Conservation (phyloP, 2,113 vertebrate species). For the Progne subis region DNA sequence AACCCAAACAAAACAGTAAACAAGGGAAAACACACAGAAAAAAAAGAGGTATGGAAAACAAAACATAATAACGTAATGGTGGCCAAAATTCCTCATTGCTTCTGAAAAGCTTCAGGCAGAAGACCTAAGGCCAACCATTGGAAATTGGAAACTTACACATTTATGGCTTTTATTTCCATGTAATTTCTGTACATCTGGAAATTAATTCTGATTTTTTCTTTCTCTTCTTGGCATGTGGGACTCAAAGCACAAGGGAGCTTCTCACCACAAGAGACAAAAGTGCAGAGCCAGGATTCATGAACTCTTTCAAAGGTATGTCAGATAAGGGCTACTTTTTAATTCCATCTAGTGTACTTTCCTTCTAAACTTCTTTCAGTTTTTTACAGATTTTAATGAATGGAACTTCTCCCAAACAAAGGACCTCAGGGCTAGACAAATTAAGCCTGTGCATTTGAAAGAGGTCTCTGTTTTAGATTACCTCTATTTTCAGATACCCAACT, state of each 20-base stretch:
- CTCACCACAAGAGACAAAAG: slow-evolving; percentile 52
- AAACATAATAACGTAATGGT: not conserved
- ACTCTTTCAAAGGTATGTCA: slow-evolving; percentile 77
- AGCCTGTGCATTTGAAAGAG: not conserved
- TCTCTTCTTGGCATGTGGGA: slow-evolving; percentile 63
- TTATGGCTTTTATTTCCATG: not conserved
- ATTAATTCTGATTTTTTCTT: not conserved
- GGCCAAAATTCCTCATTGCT: not conserved
- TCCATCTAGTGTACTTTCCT: not conserved
- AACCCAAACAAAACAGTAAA: no score
- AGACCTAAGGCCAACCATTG: not conserved
- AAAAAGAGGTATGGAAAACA: not conserved
- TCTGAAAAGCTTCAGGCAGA: not conserved
- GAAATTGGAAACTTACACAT: not conserved
- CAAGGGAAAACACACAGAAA: not conserved
- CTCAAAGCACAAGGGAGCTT: slow-evolving; percentile 47
- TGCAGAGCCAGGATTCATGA: slow-evolving; percentile 65
- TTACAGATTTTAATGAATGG: not conserved
- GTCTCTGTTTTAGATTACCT: not conserved
- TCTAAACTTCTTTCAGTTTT: not conserved
- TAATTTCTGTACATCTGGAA: not conserved
- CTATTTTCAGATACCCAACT: not conserved
- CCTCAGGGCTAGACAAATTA: not conserved
- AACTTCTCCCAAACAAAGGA: not conserved
- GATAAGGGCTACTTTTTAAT: not conserved